A percentile compares a stretch with the other conserved stretches of the same genome.
Conservation (phyloP, 1,140 invertebrate genomes). For the Vanessa tameamea region DNA sequence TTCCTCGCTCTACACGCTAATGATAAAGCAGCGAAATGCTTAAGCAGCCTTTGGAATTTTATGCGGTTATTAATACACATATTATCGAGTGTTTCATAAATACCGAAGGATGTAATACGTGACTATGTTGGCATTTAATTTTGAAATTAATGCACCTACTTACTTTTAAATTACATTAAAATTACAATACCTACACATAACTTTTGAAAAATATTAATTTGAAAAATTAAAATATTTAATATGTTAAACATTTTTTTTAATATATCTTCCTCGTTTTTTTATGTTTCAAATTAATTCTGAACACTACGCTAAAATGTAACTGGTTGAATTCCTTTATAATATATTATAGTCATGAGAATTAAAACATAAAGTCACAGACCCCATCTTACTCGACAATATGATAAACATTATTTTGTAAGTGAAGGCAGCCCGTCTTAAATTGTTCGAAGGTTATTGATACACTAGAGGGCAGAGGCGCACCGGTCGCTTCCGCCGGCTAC, state of each 20-base stretch:
- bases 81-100: slow-evolving; percentile 10
- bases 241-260: background rate
- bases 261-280: background rate
- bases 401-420: background rate
- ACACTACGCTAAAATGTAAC: background rate
- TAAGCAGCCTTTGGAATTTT: slow-evolving; percentile 32
- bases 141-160: background rate
- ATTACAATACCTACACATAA: too few species aligned
- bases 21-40: slow-evolving; percentile 45
- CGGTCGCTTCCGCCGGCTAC: slow-evolving; percentile 45
- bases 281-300: background rate
- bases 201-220: too few species aligned
- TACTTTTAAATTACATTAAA: too few species aligned
- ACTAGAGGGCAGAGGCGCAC: slow-evolving; percentile 34
- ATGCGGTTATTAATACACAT: slow-evolving; percentile 30
- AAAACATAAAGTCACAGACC: background rate
- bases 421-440: slow-evolving; percentile 12
- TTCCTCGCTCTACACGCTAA: slow-evolving; percentile 38
- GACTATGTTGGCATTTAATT: background rate
- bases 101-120: background rate
- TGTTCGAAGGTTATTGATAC: slow-evolving; percentile 23
- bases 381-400: background rate
- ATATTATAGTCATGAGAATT: background rate
- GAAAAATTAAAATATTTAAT: too few species aligned
- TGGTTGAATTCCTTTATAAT: background rate